Conservation (phyloP, 2,113 vertebrate genomes). For the Nycticorax nycticorax region DNA sequence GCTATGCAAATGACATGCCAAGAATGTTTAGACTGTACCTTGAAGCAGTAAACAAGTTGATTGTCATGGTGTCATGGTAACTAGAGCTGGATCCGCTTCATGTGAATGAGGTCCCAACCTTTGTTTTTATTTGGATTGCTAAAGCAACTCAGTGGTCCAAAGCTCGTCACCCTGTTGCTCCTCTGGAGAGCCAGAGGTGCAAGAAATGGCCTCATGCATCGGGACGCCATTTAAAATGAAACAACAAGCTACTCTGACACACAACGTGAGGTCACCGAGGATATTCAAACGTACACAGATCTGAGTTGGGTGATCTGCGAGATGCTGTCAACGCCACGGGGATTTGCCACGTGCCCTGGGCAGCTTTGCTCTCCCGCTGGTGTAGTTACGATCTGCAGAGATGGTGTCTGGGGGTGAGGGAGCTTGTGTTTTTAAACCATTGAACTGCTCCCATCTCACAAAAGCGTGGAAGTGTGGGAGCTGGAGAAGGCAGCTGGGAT, state of each 20-base stretch:
- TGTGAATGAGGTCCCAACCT: conserved; percentile 66
- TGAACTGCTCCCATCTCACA: neutral
- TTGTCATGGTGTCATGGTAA: conserved; percentile 79
- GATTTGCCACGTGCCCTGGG: neutral
- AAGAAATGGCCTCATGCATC: neutral
- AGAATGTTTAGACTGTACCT: conserved; percentile 72
- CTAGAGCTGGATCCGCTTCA: conserved; percentile 52
- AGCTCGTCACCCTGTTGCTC: neutral
- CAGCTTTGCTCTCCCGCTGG: neutral
- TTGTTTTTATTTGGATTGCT: conserved; percentile 62
- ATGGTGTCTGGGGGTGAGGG: neutral
- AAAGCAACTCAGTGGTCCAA: conserved; percentile 52
- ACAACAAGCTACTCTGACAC: neutral
- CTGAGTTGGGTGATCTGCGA: neutral
- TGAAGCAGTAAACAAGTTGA: conserved; percentile 75
- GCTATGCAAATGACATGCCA: conserved; percentile 79
- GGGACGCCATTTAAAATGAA: neutral
- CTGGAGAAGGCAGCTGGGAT: neutral
- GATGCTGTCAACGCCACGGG: neutral
- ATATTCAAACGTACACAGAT: neutral
- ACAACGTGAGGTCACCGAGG: neutral
- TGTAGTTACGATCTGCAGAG: neutral
- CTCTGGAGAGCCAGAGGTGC: conserved; percentile 5
- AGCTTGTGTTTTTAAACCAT: neutral
- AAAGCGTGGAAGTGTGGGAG: neutral